These are phyloP conservation scores for Ancistrus triradiatus DNA, from an alignment of 2,113 vertebrate species.

Conservation along the genomic window DNA sequence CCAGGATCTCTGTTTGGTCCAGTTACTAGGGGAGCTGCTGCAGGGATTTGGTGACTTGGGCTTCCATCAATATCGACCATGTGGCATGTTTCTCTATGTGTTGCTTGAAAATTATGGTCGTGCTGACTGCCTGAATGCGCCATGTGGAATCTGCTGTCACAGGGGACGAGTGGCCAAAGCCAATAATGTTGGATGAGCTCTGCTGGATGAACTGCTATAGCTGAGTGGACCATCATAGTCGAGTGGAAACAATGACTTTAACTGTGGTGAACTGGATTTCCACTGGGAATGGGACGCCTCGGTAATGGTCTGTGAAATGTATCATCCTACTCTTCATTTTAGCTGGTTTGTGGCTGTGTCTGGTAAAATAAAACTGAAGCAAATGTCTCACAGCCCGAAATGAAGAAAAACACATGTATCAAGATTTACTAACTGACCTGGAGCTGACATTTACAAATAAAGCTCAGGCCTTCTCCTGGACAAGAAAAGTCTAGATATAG, in stretches of 20 bases:
- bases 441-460: slow-evolving; percentile 29
- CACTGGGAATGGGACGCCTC: slow-evolving; percentile 16
- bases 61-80: slow-evolving; percentile 2
- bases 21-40: slow-evolving; percentile 24
- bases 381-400: background rate
- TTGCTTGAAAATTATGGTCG: slow-evolving; percentile 21
- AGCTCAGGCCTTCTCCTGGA: background rate
- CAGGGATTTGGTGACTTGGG: slow-evolving; percentile 14
- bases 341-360: slow-evolving; percentile 8
- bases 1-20: slow-evolving; percentile 11
- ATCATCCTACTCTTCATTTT: slow-evolving; percentile 17
- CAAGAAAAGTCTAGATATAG: too few relatives aligned
- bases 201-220: slow-evolving; percentile 3
- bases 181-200: slow-evolving; percentile 18
- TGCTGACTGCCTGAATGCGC: background rate
- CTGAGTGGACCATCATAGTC: background rate
- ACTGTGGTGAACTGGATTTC: slow-evolving; percentile 27
- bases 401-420: slow-evolving; percentile 9
- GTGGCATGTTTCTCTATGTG: slow-evolving; percentile 8
- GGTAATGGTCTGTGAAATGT: slow-evolving; percentile 37
- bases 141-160: slow-evolving; percentile 11
- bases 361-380: slow-evolving; percentile 1
- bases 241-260: slow-evolving; percentile 44
- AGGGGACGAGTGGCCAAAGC: slow-evolving; percentile 17
- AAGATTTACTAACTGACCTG: background rate